phyloP scores from a whole-genome alignment of 2,113 vertebrate species.

The Coptodon bakossiorum region DNA sequence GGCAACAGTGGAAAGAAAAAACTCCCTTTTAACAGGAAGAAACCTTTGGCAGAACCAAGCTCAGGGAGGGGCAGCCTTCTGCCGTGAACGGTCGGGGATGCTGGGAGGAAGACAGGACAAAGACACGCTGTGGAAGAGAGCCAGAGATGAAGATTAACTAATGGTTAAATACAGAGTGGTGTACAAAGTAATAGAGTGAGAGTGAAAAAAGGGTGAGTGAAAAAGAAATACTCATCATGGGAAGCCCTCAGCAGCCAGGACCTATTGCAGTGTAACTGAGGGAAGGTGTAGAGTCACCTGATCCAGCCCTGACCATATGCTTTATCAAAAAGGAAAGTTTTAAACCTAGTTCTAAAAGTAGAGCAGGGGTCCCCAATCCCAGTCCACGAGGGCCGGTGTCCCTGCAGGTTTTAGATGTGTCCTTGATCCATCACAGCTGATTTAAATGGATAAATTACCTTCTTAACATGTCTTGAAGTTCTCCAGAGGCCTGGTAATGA shows the following conservation, averaged over 20 bases:
- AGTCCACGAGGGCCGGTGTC: too few species aligned
- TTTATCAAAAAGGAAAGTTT: background rate
- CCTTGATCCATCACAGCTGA: too few species aligned
- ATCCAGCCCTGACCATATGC: background rate
- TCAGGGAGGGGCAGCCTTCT: background rate
- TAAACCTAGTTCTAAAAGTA: background rate
- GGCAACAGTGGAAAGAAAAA: background rate
- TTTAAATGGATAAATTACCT: too few species aligned
- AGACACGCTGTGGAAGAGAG: background rate
- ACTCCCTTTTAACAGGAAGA: background rate
- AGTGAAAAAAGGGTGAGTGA: background rate
- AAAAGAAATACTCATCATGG: background rate
- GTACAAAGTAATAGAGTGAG: background rate
- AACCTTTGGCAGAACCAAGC: background rate
- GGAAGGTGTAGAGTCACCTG: background rate
- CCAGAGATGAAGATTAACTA: background rate
- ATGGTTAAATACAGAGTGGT: background rate
- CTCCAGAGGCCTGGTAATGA: too few species aligned
- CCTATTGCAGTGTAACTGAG: rapidly evolving
- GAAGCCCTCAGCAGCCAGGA: background rate
- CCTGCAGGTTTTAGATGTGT: too few species aligned
- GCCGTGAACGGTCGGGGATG: background rate
- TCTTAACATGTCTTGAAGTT: too few species aligned
- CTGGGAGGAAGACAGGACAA: background rate
- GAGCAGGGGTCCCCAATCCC: background rate